Evolutionary conservation across 2,888 invertebrate species (phyloP).

Genomic region (Hypolimnas misippus): DNA sequence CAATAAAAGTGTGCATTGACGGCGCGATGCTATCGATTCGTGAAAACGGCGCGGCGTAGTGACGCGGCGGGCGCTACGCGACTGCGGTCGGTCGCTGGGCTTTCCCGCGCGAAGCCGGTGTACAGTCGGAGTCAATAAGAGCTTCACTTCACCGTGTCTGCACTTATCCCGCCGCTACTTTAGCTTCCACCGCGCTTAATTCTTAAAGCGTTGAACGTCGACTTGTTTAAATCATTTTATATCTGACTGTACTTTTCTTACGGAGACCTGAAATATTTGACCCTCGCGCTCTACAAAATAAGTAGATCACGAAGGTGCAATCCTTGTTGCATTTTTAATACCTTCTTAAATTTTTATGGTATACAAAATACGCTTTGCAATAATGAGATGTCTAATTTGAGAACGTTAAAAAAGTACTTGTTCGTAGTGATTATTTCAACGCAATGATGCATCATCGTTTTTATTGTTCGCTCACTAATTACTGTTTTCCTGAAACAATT

Average conservation of each 20-base stretch:
- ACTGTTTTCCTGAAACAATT: neutral
- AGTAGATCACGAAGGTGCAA: constrained; percentile 1
- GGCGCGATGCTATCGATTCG: constrained; percentile 65
- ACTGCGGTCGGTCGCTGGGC: constrained; percentile 58
- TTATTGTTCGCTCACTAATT: neutral
- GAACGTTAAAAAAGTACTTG: neutral
- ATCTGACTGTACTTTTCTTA: neutral
- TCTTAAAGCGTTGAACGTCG: neutral
- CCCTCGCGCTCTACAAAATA: constrained; percentile 5
- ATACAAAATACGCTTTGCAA: neutral
- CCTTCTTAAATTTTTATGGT: neutral
- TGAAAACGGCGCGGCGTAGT: constrained; percentile 61
- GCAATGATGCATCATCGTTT: neutral
- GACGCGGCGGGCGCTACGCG: constrained; percentile 68
- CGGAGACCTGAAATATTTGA: neutral
- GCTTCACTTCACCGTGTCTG: neutral
- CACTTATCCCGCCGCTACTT: neutral
- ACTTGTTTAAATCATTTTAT: neutral
- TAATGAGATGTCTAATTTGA: neutral
- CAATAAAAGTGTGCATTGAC: constrained; percentile 56
- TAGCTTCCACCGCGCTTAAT: neutral
- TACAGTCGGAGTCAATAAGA: constrained; percentile 37
- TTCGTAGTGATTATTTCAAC: neutral
- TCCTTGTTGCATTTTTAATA: neutral
- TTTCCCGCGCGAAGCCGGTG: constrained; percentile 56